Evolutionary conservation across 1,140 invertebrate species (phyloP).

Genomic region (Pseudobourletiella spinata): DNA sequence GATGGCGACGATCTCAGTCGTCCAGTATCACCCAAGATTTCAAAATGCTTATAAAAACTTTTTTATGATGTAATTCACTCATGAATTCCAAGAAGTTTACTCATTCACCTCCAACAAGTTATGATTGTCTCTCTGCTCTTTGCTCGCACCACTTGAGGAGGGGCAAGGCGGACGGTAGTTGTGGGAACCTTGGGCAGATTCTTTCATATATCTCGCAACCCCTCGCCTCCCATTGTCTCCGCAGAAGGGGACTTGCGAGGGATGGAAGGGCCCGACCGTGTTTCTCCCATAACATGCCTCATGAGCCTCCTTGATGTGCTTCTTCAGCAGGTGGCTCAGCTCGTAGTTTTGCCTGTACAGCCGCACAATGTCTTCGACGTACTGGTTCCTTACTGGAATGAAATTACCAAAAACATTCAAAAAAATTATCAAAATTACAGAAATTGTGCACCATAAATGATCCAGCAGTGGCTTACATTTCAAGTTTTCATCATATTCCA

Average conservation of each 20-base stretch:
- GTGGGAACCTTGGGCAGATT: too few relatives aligned
- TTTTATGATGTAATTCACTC: too few relatives aligned
- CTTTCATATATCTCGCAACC: too few relatives aligned
- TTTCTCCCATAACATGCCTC: not conserved
- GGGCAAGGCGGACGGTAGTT: too few relatives aligned
- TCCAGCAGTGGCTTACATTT: constrained; percentile 12
- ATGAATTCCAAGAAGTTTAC: too few relatives aligned
- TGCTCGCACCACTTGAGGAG: too few relatives aligned
- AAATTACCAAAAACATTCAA: constrained; percentile 6
- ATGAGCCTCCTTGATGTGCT: not conserved
- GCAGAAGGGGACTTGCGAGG: not conserved
- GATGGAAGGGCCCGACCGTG: not conserved
- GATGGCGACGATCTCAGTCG: too few relatives aligned
- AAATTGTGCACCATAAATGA: not conserved
- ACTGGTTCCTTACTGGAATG: constrained; percentile 25
- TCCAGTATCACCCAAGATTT: too few relatives aligned
- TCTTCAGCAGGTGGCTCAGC: constrained; percentile 21
- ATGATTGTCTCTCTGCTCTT: too few relatives aligned
- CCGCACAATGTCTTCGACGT: constrained; percentile 8
- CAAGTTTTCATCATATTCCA: constrained; percentile 13
- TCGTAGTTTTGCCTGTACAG: constrained; percentile 25
- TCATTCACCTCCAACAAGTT: too few relatives aligned
- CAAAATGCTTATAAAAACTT: too few relatives aligned
- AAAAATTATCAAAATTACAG: not conserved
- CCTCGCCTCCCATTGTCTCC: too few relatives aligned